Base-by-base conservation (phyloP, 1,140 invertebrate genomes). In the Halotydeus destructor region DNA sequence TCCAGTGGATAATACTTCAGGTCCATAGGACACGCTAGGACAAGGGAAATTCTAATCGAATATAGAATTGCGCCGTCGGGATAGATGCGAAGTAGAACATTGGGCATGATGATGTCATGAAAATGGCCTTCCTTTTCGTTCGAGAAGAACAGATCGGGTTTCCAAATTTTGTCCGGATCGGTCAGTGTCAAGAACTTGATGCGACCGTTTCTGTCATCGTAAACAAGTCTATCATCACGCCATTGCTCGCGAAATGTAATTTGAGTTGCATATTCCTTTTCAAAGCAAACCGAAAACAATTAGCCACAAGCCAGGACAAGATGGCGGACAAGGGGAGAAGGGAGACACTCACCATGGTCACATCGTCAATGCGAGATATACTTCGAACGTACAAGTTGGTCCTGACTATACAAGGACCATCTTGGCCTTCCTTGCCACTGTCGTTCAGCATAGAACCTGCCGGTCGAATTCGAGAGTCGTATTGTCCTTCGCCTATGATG, bases 391-490 rank as follows among this genome's bases (percentile, higher is more conserved):
- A 62, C 28, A 65, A 60, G 46, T 63, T 63, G 8, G 65, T 62
- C 32, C 50, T 45, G 11, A 65, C 60, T n/a, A 62, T 37, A 21
- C 60, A 60, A 6, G 61, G 60, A 14, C 61, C 61, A 46, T 62
- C 61, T 45, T 52, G 51, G 50, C 16, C 32, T 45, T 21, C 11
- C 16, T 36, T n/a, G 22, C 21, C 14, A 5, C 5, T 34, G 22
- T 6, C 14, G 22, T 6, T 34, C 8, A 34, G 5, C 5, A 34
- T 34, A 16, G 5, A n/a, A 1, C 26, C 83, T 38, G 78, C 81
- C 33, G 83, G 83, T 58, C 83, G 66, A 57, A 89, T 89, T 52
- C 83, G 67, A 46, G 80, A 80, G 65, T 89, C 84, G 70, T 88
- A 88, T 49, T 76, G 71, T 49, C 78, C 76, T 46, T 75, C 74